Evolutionary conservation across 2,888 invertebrate genomes (phyloP).

Genomic region (Cheilosia urbana): DNA sequence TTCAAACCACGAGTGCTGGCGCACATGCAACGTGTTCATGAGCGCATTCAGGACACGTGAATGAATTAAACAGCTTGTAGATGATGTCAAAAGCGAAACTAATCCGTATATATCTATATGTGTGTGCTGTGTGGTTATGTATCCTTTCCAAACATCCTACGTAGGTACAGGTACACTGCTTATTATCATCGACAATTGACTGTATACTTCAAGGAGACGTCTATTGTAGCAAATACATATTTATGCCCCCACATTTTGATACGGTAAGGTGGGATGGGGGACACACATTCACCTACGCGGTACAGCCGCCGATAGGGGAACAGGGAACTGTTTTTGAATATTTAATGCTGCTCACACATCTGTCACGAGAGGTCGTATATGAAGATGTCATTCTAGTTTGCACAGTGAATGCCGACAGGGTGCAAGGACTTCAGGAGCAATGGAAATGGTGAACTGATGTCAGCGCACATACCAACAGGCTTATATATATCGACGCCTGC

Average conservation of each 20-base stretch:
- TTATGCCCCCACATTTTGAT: too few species aligned
- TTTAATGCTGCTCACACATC: conserved; percentile 33
- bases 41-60: conserved; percentile 33
- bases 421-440: neutral
- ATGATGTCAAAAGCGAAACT: conserved; percentile 21
- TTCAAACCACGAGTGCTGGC: conserved; percentile 18
- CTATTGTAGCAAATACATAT: neutral
- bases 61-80: conserved; percentile 29
- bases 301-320: neutral
- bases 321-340: conserved; percentile 38
- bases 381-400: neutral
- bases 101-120: conserved; percentile 8
- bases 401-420: neutral
- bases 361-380: conserved; percentile 10
- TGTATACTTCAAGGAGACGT: conserved; percentile 7
- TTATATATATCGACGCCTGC: conserved; percentile 22
- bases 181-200: conserved; percentile 34
- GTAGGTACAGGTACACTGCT: conserved; percentile 7
- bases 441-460: neutral
- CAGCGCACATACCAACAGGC: neutral
- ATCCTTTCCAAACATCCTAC: neutral
- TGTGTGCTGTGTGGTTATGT: neutral
- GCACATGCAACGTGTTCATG: conserved; percentile 15
- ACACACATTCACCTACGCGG: neutral
- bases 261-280: neutral